Evolutionary conservation across 2,888 invertebrate genomes (phyloP), one percentile per base, ranked within the genome.

Genomic region (Orthosia cruda): DNA sequence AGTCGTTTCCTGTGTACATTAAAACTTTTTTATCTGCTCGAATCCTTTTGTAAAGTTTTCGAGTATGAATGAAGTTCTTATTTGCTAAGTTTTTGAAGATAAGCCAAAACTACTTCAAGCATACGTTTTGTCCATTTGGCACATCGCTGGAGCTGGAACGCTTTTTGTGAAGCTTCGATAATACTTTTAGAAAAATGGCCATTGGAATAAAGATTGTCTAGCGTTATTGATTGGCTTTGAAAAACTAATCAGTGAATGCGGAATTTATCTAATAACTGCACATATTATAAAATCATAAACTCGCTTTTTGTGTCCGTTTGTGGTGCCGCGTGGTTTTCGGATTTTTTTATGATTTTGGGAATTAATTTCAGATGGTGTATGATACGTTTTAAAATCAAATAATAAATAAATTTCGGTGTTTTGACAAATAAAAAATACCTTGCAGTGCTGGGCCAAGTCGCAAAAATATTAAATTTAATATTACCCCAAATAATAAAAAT

Each of bases 1-100:
- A 82, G 75, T 76, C 77, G 85, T 89, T 89, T 87, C 89, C 89
- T 84, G 81, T 84, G 80, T 85, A 84, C 89, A 87, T 88, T 88
- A 87, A 88, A 89, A 89, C 87, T 88, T 89, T 85, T 87, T 88
- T 89, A 88, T 88, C 83, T 84, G 74, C 62, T 70, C 15, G 40
- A 77, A 75, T 80, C 73, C 74, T 81, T 86, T 87, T 83, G 81
- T 87, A 68, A 67, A 81, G 77, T 87, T 83, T 76, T 76, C 49
- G 55, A 81, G 81, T 81, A 76, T 83, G 77, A 85, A 85, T 81
- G 71, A 80, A 87, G 74, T 87, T 81, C 64, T 84, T 87, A 81
- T 83, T 87, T 83, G 80, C 65, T 54, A 85, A 80, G 77, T 83
- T 87, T 79, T 87, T 87, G 86, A 87, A 77, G 86, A 87, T 81